Conservation (phyloP, 2,888 invertebrate genomes). For the Shargacucullia verbasci region DNA sequence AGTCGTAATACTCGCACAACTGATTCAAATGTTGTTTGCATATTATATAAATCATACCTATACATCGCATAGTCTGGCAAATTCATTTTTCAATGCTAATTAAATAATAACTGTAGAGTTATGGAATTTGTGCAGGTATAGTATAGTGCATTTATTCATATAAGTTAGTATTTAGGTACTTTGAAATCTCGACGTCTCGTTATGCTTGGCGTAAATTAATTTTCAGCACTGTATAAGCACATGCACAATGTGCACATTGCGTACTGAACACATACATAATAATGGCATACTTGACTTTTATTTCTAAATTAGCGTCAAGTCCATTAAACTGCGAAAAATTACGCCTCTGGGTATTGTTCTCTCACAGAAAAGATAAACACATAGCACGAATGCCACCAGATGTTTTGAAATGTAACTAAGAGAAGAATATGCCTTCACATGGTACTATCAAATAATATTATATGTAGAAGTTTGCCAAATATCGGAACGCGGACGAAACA, state of each 20-base stretch:
- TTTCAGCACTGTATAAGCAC: slow-evolving; percentile 19
- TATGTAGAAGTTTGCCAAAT: slow-evolving; percentile 5
- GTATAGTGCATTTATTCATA: slow-evolving; percentile 5
- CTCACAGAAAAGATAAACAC: slow-evolving; percentile 70
- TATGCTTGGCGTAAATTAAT: slow-evolving; percentile 25
- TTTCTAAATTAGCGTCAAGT: slow-evolving; percentile 63
- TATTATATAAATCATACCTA: too few species aligned
- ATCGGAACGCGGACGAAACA: slow-evolving; percentile 6
- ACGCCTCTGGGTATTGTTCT: slow-evolving; percentile 73
- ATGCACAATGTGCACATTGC: slow-evolving; percentile 28
- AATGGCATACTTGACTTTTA: slow-evolving; percentile 59
- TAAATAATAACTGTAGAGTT: too few species aligned
- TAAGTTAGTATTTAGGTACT: slow-evolving; percentile 7
- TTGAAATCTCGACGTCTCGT: slow-evolving; percentile 14
- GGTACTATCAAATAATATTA: slow-evolving; percentile 19
- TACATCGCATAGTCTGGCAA: too few species aligned
- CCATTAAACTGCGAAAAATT: slow-evolving; percentile 67
- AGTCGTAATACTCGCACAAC: too few species aligned
- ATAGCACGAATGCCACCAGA: slow-evolving; percentile 61
- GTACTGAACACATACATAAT: slow-evolving; percentile 39
- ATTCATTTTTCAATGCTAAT: too few species aligned
- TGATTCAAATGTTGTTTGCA: too few species aligned
- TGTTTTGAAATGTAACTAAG: slow-evolving; percentile 61
- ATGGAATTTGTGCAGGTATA: too few species aligned
- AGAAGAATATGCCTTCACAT: slow-evolving; percentile 24